These are phyloP conservation scores for Pterophyllum scalare DNA, from an alignment of 2,113 vertebrate species.

Conservation along the genomic window DNA sequence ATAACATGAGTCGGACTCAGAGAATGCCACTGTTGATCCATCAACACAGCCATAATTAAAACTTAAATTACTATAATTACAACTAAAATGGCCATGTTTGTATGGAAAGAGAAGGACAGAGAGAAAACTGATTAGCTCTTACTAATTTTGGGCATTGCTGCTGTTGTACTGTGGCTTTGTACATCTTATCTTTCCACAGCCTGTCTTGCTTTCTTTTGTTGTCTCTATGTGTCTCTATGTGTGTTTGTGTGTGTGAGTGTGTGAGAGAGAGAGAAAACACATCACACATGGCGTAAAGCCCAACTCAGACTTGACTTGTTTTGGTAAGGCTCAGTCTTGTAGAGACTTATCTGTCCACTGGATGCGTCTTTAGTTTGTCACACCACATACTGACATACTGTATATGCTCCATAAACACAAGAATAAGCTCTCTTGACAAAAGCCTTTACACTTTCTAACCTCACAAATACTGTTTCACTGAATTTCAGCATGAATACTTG, in stretches of 20 bases:
- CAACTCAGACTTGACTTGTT: conserved; percentile 51
- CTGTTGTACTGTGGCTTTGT: conserved; percentile 37
- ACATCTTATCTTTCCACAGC: conserved; percentile 51
- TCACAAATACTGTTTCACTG: neutral
- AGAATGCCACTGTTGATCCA: neutral
- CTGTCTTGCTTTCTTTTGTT: conserved; percentile 22
- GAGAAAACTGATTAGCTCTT: conserved; percentile 14
- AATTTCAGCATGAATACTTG: conserved; percentile 16
- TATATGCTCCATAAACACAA: conserved; percentile 13
- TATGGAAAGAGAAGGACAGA: neutral
- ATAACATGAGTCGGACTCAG: conserved; percentile 13
- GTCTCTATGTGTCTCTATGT: neutral
- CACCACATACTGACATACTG: neutral
- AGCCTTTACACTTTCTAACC: neutral
- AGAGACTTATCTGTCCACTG: conserved; percentile 4
- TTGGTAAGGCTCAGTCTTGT: conserved; percentile 47
- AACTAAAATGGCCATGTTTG: conserved; percentile 6
- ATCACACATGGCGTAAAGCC: neutral
- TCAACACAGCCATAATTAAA: conserved; percentile 26
- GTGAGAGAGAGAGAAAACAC: neutral
- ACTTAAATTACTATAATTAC: conserved; percentile 4
- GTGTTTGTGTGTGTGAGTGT: neutral
- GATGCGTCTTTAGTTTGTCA: neutral
- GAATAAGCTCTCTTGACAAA: conserved; percentile 3
- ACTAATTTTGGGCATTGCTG: conserved; percentile 68